Base-by-base conservation (phyloP, 1,140 invertebrate species). In the Lanistes nyassanus region DNA sequence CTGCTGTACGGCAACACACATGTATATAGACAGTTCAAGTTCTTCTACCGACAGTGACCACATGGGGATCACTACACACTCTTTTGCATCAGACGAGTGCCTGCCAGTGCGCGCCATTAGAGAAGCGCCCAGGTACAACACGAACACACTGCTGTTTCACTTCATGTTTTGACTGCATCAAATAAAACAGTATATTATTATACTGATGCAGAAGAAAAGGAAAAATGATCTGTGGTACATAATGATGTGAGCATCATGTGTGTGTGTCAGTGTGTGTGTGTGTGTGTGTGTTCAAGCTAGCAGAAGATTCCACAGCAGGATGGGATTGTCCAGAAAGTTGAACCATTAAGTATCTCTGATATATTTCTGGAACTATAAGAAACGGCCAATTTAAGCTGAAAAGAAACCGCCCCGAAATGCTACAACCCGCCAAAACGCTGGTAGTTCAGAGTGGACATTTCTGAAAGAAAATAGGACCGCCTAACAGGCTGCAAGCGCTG, bases 201-300 rank as follows among this genome's bases (percentile, higher is more conserved):
- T 13, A 36, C 4, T 29, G 5, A 23, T 23, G 11, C 31, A 11
- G 11, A 62, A 62, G 31, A n/a, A 62, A 7, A 62, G 58, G n/a
- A 31, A 62, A n/a, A 7, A 62, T 23, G 7, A 31, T 62, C 23
- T 11, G 58, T 11, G 31, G 58, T 62, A 31, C 11, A 7, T 11
- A 7, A n/a, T 11, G 58, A 26, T 23, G 9, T 23, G 11, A 6
- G 11, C 11, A 7, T 7, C 6, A 31, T n/a, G n/a, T 62, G 58
- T 62, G 58, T 62, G 58, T 62, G 58, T 62, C 23, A 26, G 58
- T 62, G 58, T 62, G 58, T 62, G 58, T 62, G 58, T 62, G 58
- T 26, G 26, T 26, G 58, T 62, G 58, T 26, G 58, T 26, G 58
- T 26, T 23, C n/a, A 31, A 26, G 58, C 31, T 7, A 26, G 58